Conservation (phyloP, 2,113 vertebrate species). For the Myrmecophaga tridactyla region DNA sequence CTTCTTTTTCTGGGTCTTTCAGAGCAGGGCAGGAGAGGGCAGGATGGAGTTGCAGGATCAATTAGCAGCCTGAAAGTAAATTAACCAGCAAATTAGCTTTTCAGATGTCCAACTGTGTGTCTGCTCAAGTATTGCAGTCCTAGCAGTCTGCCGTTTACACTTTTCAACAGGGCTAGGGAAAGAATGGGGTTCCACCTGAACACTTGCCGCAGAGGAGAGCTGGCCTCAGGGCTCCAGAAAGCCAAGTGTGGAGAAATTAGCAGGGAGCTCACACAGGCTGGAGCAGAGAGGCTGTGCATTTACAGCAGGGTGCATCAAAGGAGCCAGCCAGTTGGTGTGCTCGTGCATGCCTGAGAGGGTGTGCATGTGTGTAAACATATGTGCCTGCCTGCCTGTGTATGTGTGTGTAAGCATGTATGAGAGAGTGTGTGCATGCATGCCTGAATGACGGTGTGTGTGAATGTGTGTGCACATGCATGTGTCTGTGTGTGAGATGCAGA, state of each 20-base stretch:
- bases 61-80: conserved; percentile 81
- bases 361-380: background rate
- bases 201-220: conserved; percentile 39
- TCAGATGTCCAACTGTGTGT: conserved; percentile 78
- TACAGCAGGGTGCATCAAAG: background rate
- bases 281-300: fast-evolving
- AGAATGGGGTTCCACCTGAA: conserved; percentile 39
- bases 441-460: background rate
- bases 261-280: fast-evolving
- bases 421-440: background rate
- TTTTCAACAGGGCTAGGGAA: conserved; percentile 32
- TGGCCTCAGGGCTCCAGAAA: background rate
- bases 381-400: no score
- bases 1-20: conserved; percentile 25
- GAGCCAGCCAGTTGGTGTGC: background rate
- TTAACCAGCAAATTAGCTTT: conserved; percentile 83
- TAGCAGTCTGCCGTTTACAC: conserved; percentile 61
- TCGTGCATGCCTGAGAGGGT: no score
- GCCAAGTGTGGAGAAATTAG: background rate
- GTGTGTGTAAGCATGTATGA: no score
- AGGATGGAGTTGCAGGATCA: conserved; percentile 65
- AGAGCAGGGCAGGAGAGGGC: conserved; percentile 65
- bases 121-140: conserved; percentile 64
- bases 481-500: background rate
- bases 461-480: background rate